A percentile compares a stretch with the other conserved stretches of the same genome.
phyloP scores from a whole-genome alignment of 2,797 vertebrate species.

The Rhyacichthys aspro region DNA sequence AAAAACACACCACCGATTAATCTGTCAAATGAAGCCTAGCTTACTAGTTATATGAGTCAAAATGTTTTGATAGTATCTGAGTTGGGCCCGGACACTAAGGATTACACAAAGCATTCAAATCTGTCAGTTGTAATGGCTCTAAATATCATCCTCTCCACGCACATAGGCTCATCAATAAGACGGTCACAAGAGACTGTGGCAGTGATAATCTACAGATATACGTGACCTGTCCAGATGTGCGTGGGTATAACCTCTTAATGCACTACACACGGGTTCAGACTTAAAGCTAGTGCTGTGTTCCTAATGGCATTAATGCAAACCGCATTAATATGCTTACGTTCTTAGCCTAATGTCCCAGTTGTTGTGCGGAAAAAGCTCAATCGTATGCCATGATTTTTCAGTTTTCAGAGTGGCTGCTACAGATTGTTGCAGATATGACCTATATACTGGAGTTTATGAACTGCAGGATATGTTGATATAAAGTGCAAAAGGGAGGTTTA shows the following conservation, averaged over 20 bases:
- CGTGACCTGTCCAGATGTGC: conserved; percentile 26
- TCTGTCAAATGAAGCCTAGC: neutral
- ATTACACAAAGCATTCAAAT: conserved; percentile 6
- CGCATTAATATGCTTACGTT: conserved; percentile 73
- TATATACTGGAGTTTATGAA: neutral
- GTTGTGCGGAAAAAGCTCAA: conserved; percentile 44
- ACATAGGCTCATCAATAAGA: conserved; percentile 5
- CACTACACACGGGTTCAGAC: conserved; percentile 2
- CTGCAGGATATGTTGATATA: neutral
- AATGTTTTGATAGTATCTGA: neutral
- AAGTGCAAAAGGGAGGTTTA: neutral
- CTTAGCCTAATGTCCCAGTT: conserved; percentile 64
- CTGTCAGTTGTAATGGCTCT: conserved; percentile 12
- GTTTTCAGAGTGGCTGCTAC: conserved; percentile 20
- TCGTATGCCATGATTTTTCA: conserved; percentile 29
- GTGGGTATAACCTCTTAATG: conserved; percentile 22
- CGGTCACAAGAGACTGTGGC: conserved; percentile 1
- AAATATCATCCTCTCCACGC: conserved; percentile 23
- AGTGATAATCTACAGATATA: conserved; percentile 34
- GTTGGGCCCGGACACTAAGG: conserved; percentile 10
- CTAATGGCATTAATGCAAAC: conserved; percentile 70
- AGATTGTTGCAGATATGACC: conserved; percentile 22
- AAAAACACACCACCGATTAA: conserved; percentile 1
- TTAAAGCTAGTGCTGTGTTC: conserved; percentile 22
- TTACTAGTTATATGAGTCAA: neutral